A percentile compares a stretch with the other conserved stretches of the same genome.
These are phyloP conservation scores for Marisa cornuarietis DNA, from an alignment of 1,140 invertebrate genomes.

Conservation along the genomic window DNA sequence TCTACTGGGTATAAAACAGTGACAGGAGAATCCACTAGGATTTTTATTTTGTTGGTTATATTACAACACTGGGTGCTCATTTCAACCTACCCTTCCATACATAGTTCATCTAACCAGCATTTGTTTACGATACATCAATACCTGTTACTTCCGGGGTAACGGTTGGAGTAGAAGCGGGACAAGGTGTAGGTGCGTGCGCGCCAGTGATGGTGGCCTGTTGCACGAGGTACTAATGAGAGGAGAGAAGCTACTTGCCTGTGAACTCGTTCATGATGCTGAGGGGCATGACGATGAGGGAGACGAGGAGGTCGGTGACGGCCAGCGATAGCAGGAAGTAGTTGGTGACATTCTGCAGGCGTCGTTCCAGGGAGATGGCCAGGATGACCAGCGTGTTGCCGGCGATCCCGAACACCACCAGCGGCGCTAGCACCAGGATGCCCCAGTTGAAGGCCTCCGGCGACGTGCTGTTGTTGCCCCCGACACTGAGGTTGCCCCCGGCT, in stretches of 20 bases:
- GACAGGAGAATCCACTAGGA: too few species aligned
- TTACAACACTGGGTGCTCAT: too few species aligned
- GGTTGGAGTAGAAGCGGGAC: neutral
- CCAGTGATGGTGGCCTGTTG: too few species aligned
- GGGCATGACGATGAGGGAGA: constrained; percentile 79
- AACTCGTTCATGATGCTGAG: constrained; percentile 72
- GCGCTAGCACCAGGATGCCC: constrained; percentile 52
- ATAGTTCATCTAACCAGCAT: too few species aligned
- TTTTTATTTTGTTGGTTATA: too few species aligned
- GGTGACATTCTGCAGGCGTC: constrained; percentile 89
- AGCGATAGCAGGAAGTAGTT: constrained; percentile 95
- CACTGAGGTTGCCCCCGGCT: too few species aligned
- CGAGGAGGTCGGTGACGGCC: constrained; percentile 94
- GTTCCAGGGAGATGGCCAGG: constrained; percentile 94
- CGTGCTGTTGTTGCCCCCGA: too few species aligned
- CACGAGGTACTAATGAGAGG: neutral
- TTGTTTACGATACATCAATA: too few species aligned
- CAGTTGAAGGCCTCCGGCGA: constrained; percentile 39
- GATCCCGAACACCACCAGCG: constrained; percentile 59
- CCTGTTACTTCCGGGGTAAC: neutral
- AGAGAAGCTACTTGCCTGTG: constrained; percentile 69
- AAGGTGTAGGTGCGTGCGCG: too few species aligned
- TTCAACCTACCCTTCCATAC: too few species aligned
- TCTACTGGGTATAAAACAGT: too few species aligned
- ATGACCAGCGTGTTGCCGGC: constrained; percentile 96